Evolutionary conservation across 2,797 vertebrate species (phyloP).

Genomic region (Falco naumanni): DNA sequence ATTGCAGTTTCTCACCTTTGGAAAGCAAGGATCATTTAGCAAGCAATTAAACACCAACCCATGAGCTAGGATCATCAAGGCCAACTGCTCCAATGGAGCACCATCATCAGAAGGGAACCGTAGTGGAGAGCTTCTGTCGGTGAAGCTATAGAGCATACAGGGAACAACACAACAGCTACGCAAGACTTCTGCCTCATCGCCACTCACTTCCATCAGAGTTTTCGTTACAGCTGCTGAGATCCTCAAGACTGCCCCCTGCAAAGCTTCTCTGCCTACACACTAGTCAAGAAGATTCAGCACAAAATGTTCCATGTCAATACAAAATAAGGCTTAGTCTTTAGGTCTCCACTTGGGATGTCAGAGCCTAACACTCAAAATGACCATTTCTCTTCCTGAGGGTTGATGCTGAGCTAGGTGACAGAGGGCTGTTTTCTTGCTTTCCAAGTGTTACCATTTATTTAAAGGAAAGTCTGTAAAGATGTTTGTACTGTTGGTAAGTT

Average conservation of each 20-base stretch:
- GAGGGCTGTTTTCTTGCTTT: neutral
- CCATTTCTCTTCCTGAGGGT: neutral
- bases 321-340: neutral
- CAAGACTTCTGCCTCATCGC: neutral
- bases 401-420: neutral
- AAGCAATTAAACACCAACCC: neutral
- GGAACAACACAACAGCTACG: accelerated
- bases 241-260: neutral
- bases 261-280: neutral
- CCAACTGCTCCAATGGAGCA: neutral
- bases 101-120: neutral
- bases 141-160: neutral
- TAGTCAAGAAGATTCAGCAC: neutral
- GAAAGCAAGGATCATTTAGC: neutral
- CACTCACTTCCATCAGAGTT: neutral
- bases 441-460: neutral
- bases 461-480: neutral
- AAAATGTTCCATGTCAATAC: accelerated
- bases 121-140: neutral
- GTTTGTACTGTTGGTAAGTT: neutral
- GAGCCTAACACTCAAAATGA: neutral
- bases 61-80: neutral
- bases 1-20: neutral
- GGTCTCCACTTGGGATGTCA: neutral
- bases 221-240: neutral